Evolutionary conservation across 2,113 vertebrate species (phyloP), one percentile per base, ranked within the genome.

Genomic region (Smithornis capensis): DNA sequence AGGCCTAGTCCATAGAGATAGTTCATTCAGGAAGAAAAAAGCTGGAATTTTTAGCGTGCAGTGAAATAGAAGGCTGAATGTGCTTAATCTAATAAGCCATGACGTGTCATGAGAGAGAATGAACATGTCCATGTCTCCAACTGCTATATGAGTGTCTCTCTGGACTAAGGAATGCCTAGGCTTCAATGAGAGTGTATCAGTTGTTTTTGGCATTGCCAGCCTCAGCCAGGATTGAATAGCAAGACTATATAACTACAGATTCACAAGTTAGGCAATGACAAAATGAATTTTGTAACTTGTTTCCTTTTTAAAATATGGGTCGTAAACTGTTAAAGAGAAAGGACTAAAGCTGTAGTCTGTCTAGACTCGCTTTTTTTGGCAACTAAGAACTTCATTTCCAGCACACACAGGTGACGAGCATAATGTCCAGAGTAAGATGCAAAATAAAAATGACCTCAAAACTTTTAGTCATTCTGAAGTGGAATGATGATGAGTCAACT

Each of bases 361-460:
- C 28, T 60, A n/a, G 25, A n/a, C 14, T 2, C 2, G 4, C 12
- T 52, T 49, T 38, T 80, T 74, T 55, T 42, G 37, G 23, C 56
- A 71, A 42, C 3, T 27, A 55, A 70, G 29, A 12, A 40, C 37
- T 44, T 57, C 5, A 68, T 47, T 86, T 84, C 64, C 19, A 70
- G 40, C 4, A 31, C 22, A 75, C 27, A 65, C 25, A 52, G 12
- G 22, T 53, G 24, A 53, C 40, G 42, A 62, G 42, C 10, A 6
- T 50, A 24, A 69, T 52, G 12, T 57, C 19, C 18, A 55, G 47
- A 64, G 64, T 27, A 69, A 69, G 29, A 62, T 7, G 31, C 4
- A 25, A 18, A 16, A 2, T 0, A 16, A 63, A 69, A 64, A n/a
- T 22, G 2, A 0, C 1, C 23, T 12, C 23, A 52, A 44, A 73